Evolutionary conservation across 1,140 invertebrate species (phyloP).

Genomic region (Panulirus ornatus): DNA sequence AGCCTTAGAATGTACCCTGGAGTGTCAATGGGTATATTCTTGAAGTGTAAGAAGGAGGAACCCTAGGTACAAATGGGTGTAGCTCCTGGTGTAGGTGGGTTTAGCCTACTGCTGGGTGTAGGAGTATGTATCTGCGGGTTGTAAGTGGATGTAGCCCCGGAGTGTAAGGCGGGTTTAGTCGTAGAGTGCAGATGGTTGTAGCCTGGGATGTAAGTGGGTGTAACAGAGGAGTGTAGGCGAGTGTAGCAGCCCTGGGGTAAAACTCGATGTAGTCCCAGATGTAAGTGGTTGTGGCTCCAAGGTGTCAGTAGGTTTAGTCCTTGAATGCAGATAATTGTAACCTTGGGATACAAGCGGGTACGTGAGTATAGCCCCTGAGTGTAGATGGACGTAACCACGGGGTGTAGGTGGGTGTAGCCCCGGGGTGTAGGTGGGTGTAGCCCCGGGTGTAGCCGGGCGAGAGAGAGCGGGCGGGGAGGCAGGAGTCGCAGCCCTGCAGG

Average conservation of each 20-base stretch:
- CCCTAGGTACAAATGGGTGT: no score
- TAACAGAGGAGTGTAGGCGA: neutral
- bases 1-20: neutral
- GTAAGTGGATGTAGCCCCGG: neutral
- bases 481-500: conserved; percentile 44
- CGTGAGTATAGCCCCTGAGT: neutral
- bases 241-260: conserved; percentile 34
- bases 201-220: neutral
- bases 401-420: neutral
- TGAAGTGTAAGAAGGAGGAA: no score
- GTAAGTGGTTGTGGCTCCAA: no score
- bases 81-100: neutral
- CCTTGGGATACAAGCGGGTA: no score
- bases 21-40: no score
- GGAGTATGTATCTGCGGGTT: no score
- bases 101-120: no score
- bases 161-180: no score
- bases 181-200: no score
- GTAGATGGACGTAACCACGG: neutral
- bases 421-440: conserved; percentile 2
- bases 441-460: conserved; percentile 23
- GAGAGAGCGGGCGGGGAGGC: conserved; percentile 22
- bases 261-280: no score
- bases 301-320: no score
- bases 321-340: no score